Conservation (phyloP, 1,140 invertebrate species). For the Lerema accius region DNA sequence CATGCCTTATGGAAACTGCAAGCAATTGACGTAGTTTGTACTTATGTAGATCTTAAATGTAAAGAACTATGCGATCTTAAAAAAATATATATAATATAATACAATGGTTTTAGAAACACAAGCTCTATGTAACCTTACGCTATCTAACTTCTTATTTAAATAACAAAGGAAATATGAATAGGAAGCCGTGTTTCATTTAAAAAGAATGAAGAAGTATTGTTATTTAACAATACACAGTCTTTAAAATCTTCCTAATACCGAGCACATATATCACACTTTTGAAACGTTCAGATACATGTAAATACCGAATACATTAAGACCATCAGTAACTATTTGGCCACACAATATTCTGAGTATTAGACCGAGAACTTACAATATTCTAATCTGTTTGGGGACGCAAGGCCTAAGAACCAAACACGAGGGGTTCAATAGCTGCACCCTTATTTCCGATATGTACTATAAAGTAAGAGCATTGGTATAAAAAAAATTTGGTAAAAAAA, state of each 20-base stretch:
- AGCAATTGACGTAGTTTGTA: not conserved
- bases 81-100: not conserved
- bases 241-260: slow-evolving; percentile 13
- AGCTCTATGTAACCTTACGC: slow-evolving; percentile 20
- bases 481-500: slow-evolving; percentile 78
- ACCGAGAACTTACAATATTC: slow-evolving; percentile 41
- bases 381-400: slow-evolving; percentile 31
- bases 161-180: slow-evolving; percentile 9
- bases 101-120: not conserved
- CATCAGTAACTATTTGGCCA: slow-evolving; percentile 56
- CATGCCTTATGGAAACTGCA: not conserved
- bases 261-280: slow-evolving; percentile 23
- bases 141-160: slow-evolving; percentile 31
- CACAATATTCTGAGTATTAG: slow-evolving; percentile 61
- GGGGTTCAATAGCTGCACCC: slow-evolving; percentile 37
- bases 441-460: slow-evolving; percentile 49
- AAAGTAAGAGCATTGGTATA: slow-evolving; percentile 76
- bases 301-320: slow-evolving; percentile 25
- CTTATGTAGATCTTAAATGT: too few species aligned
- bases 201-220: not conserved
- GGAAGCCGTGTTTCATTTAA: not conserved
- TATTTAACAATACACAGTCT: not conserved
- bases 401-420: slow-evolving; percentile 8
- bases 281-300: slow-evolving; percentile 13
- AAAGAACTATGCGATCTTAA: not conserved